Evolutionary conservation across 2,113 vertebrate genomes (phyloP).

Genomic region (Nettapus auritus): DNA sequence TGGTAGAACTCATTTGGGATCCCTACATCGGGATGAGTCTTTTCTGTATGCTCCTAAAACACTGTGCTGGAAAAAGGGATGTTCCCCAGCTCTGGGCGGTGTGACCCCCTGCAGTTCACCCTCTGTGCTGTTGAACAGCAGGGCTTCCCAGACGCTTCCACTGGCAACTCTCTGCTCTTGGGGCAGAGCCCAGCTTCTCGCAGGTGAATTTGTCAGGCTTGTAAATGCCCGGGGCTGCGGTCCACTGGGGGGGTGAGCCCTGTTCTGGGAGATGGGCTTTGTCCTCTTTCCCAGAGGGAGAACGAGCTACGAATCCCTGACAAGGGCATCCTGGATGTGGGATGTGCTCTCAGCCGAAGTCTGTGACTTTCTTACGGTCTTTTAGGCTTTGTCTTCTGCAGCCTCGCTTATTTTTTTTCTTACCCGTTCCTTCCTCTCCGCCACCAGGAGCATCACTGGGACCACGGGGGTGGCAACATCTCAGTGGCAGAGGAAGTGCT

Average conservation of each 20-base stretch:
- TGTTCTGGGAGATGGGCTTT: background rate
- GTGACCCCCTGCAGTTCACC: background rate
- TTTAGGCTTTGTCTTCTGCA: background rate
- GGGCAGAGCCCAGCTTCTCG: background rate
- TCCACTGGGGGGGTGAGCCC: background rate
- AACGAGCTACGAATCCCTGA: background rate
- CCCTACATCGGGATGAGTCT: background rate
- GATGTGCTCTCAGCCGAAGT: background rate
- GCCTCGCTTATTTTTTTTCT: background rate
- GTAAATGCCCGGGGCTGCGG: background rate
- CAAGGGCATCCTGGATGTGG: background rate
- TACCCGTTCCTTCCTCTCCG: background rate
- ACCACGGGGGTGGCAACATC: background rate
- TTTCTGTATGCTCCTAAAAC: background rate
- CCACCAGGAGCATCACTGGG: background rate
- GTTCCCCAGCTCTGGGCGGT: background rate
- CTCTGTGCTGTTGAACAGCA: background rate
- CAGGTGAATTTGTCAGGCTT: background rate
- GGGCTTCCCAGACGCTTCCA: background rate
- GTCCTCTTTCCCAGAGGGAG: background rate
- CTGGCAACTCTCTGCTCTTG: background rate
- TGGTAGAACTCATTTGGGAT: background rate
- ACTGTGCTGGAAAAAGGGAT: rapidly evolving
- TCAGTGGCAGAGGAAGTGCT: background rate
- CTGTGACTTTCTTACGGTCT: background rate